phyloP scores from a whole-genome alignment of 2,888 invertebrate species.

The Tetheella fluctuosa region DNA sequence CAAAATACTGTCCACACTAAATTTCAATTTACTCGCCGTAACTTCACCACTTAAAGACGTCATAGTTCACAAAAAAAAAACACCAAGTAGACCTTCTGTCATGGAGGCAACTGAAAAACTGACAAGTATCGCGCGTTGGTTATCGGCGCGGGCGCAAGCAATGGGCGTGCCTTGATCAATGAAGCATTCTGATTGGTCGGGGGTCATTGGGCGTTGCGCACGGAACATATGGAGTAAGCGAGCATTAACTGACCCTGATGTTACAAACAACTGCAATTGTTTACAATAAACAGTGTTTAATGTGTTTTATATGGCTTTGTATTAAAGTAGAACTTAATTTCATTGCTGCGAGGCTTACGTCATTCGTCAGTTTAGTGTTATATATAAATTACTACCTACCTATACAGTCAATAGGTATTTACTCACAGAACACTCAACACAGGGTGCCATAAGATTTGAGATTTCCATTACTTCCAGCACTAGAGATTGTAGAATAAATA shows the following conservation, averaged over 20 bases:
- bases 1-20: constrained; percentile 88
- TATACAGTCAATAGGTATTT: background rate
- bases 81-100: constrained; percentile 43
- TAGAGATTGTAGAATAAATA: no score
- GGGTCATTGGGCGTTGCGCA: constrained; percentile 58
- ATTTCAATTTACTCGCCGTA: constrained; percentile 82
- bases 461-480: no score
- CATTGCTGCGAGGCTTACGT: constrained; percentile 68
- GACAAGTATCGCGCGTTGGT: constrained; percentile 47
- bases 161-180: constrained; percentile 65
- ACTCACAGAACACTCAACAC: background rate
- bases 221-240: constrained; percentile 61
- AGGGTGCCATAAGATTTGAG: no score
- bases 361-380: constrained; percentile 48
- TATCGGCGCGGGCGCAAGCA: constrained; percentile 65
- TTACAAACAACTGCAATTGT: constrained; percentile 77
- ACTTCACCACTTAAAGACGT: constrained; percentile 72
- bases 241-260: constrained; percentile 70
- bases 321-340: constrained; percentile 67
- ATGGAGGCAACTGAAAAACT: constrained; percentile 70
- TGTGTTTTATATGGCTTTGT: constrained; percentile 79
- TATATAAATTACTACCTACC: constrained; percentile 8
- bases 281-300: constrained; percentile 80
- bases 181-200: constrained; percentile 59
- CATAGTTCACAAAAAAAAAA: constrained; percentile 58